These are phyloP conservation scores for Diprion similis DNA, from an alignment of 1,140 invertebrate genomes.

Conservation along the genomic window DNA sequence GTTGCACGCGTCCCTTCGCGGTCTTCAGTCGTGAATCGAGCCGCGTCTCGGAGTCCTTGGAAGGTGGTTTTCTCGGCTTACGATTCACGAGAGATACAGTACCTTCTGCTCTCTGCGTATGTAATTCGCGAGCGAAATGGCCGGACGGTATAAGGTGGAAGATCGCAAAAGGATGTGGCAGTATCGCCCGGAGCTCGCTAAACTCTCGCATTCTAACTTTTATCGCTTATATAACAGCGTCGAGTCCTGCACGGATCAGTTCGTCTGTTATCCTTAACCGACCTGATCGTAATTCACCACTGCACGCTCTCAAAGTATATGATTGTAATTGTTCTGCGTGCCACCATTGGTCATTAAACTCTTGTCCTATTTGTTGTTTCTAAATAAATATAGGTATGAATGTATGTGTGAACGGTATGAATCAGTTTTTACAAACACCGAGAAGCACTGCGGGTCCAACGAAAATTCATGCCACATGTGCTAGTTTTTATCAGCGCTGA, in stretches of 20 bases:
- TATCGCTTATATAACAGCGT: not conserved
- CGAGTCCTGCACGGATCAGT: not conserved
- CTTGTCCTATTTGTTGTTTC: too few species aligned
- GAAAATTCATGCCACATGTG: too few species aligned
- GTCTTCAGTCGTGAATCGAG: conserved; percentile 18
- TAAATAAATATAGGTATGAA: too few species aligned
- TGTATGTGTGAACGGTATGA: too few species aligned
- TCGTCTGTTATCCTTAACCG: not conserved
- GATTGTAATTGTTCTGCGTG: too few species aligned
- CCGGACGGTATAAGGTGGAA: not conserved
- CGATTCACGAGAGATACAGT: not conserved
- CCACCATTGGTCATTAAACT: too few species aligned
- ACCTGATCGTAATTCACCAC: too few species aligned
- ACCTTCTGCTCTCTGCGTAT: not conserved
- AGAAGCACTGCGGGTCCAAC: too few species aligned
- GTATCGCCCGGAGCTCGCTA: not conserved
- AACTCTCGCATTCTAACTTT: not conserved
- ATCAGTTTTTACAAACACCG: too few species aligned
- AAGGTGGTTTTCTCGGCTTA: not conserved
- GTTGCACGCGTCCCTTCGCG: conserved; percentile 26
- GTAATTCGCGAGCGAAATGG: not conserved
- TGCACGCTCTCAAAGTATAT: too few species aligned
- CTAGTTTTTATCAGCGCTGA: too few species aligned
- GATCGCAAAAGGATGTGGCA: not conserved
- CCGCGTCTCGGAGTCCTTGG: not conserved